Evolutionary conservation across 2,888 invertebrate genomes (phyloP).

Genomic region (Macropis europaea): DNA sequence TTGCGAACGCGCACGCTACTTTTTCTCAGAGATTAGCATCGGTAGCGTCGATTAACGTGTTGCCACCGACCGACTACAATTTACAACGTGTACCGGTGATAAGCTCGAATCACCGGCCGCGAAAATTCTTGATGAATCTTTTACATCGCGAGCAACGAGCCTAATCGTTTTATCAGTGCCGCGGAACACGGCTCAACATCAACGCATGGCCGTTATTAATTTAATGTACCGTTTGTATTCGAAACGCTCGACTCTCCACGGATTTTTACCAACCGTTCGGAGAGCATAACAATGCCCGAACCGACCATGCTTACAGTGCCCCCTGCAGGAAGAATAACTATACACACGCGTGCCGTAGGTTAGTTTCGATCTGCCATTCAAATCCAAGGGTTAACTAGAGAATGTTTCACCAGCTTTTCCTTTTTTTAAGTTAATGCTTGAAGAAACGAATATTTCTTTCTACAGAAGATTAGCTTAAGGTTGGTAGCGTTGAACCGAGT

Average conservation of each 20-base stretch:
- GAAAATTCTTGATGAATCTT: background rate
- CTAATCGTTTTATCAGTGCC: background rate
- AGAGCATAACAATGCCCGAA: conserved; percentile 14
- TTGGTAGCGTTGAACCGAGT: too few species aligned
- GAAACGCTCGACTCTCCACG: background rate
- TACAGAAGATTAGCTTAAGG: background rate
- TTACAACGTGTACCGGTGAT: background rate
- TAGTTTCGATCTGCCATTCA: conserved; percentile 32
- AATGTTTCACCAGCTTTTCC: background rate
- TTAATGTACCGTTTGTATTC: conserved; percentile 3
- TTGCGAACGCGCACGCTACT: background rate
- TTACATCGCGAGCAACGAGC: background rate
- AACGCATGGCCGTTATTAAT: too few species aligned
- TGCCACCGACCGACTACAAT: background rate
- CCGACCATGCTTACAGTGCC: background rate
- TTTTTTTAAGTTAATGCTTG: background rate
- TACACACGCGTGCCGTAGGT: conserved; percentile 45
- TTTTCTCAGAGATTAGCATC: background rate
- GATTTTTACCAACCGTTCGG: conserved; percentile 3
- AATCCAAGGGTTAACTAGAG: background rate
- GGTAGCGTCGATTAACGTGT: conserved; percentile 3
- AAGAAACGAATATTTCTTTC: background rate
- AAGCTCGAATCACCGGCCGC: background rate
- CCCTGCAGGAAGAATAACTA: conserved; percentile 27
- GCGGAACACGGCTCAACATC: too few species aligned